phyloP scores from a whole-genome alignment of 37 sponge, comb jelly and placozoan species.

The Agelas oroides region DNA sequence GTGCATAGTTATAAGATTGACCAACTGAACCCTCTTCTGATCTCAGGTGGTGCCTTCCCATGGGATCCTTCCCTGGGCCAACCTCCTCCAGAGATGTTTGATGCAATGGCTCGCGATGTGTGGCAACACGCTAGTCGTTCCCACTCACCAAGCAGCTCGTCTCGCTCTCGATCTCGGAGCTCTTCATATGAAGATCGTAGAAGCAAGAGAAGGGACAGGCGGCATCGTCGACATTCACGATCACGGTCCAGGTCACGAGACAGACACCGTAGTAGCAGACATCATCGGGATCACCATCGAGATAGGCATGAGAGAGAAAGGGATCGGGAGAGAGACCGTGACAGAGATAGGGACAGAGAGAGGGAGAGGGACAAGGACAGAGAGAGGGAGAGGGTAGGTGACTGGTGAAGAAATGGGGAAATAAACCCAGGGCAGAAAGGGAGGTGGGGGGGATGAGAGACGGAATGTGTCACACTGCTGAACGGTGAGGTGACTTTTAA shows the following conservation, averaged over 20 bases:
- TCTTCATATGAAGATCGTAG: conserved; percentile 51
- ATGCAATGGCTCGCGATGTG: neutral
- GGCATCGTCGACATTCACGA: conserved; percentile 38
- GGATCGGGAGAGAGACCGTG: conserved; percentile 71
- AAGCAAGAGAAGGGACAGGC: conserved; percentile 28
- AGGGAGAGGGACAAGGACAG: conserved; percentile 68
- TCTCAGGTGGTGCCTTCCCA: conserved; percentile 29
- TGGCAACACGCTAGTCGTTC: conserved; percentile 35
- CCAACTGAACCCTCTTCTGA: neutral
- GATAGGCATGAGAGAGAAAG: conserved; percentile 71
- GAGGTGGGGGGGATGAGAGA: too few species aligned
- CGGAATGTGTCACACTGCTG: too few species aligned
- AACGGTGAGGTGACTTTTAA: too few species aligned
- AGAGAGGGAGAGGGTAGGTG: conserved; percentile 52
- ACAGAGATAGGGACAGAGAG: conserved; percentile 60
- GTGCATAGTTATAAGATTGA: too few species aligned
- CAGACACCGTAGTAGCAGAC: conserved; percentile 42
- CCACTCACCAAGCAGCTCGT: conserved; percentile 38
- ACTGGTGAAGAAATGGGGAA: neutral
- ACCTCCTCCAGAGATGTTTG: conserved; percentile 62
- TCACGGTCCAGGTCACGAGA: conserved; percentile 25
- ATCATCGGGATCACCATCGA: conserved; percentile 49
- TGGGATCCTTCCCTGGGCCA: conserved; percentile 84
- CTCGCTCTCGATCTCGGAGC: conserved; percentile 59
- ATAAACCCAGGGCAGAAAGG: too few species aligned